A percentile compares a stretch with the other conserved stretches of the same genome.
Evolutionary conservation across 1,140 invertebrate species (phyloP).

Genomic region (Sarcophaga bullata): DNA sequence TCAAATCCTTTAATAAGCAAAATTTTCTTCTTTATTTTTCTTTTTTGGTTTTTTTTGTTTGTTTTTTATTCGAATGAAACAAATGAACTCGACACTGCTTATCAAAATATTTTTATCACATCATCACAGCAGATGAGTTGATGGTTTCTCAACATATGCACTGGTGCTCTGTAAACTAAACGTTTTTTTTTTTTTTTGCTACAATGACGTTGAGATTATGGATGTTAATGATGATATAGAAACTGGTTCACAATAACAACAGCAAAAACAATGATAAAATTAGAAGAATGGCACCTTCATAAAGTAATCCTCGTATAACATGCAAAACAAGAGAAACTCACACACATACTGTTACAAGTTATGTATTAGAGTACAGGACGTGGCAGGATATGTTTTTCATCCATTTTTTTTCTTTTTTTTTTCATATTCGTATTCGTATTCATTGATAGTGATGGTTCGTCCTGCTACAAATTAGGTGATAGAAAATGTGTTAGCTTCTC

Average conservation of each 20-base stretch:
- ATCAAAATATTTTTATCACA: neutral
- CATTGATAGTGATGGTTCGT: too few relatives aligned
- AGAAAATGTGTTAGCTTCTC: too few relatives aligned
- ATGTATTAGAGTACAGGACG: too few relatives aligned
- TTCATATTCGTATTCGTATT: too few relatives aligned
- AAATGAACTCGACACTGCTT: neutral
- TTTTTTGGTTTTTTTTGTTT: too few relatives aligned
- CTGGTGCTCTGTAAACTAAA: neutral
- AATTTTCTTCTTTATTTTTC: neutral
- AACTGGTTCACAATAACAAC: neutral
- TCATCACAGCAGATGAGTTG: neutral
- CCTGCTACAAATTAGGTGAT: too few relatives aligned
- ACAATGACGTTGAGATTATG: slow-evolving; percentile 4
- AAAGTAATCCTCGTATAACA: neutral
- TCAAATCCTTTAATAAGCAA: neutral
- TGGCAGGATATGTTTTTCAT: too few relatives aligned
- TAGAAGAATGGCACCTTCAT: neutral
- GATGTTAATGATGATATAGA: neutral
- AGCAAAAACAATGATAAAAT: too few relatives aligned
- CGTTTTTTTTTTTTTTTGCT: too few relatives aligned
- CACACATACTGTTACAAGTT: too few relatives aligned
- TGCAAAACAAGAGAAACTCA: too few relatives aligned
- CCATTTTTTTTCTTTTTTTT: too few relatives aligned
- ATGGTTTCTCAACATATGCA: neutral
- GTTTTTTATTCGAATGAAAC: neutral